phyloP scores from a whole-genome alignment of 2,113 vertebrate genomes.

The Scortum barcoo region DNA sequence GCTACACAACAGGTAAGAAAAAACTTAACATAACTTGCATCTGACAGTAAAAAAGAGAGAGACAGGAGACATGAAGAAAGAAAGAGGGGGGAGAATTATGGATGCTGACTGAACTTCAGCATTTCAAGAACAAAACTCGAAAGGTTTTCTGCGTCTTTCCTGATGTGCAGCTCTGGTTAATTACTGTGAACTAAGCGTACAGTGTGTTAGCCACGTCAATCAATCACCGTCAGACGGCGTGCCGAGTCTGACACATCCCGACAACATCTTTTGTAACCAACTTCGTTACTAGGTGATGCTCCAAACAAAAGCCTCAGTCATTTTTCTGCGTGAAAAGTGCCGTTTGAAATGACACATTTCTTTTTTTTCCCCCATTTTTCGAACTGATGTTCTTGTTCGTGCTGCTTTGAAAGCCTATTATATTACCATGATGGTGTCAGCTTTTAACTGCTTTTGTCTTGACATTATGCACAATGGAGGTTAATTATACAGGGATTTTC shows the following conservation, averaged over 20 bases:
- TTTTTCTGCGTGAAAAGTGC: constrained; percentile 9
- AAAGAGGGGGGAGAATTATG: too few relatives aligned
- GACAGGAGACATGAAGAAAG: too few relatives aligned
- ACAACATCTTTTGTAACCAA: constrained; percentile 37
- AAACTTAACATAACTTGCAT: too few relatives aligned
- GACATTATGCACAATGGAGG: constrained; percentile 19
- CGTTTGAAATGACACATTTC: not conserved
- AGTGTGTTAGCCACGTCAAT: constrained; percentile 1
- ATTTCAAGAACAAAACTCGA: not conserved
- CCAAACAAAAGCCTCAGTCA: constrained; percentile 17
- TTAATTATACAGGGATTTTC: constrained; percentile 23
- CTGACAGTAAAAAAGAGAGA: too few relatives aligned
- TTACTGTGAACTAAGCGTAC: constrained; percentile 1
- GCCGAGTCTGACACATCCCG: constrained; percentile 30
- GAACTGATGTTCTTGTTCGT: not conserved
- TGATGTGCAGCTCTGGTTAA: not conserved
- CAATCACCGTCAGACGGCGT: constrained; percentile 6
- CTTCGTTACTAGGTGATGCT: constrained; percentile 38
- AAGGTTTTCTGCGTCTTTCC: not conserved
- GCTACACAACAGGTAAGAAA: too few relatives aligned
- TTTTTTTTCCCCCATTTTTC: constrained; percentile 16
- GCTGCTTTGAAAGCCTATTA: constrained; percentile 20
- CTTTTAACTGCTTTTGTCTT: constrained; percentile 23
- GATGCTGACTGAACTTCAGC: not conserved
- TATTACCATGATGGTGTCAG: constrained; percentile 30